Evolutionary conservation across 2,888 invertebrate genomes (phyloP), one percentile per base, ranked within the genome.

Genomic region (Morpho deidamia): DNA sequence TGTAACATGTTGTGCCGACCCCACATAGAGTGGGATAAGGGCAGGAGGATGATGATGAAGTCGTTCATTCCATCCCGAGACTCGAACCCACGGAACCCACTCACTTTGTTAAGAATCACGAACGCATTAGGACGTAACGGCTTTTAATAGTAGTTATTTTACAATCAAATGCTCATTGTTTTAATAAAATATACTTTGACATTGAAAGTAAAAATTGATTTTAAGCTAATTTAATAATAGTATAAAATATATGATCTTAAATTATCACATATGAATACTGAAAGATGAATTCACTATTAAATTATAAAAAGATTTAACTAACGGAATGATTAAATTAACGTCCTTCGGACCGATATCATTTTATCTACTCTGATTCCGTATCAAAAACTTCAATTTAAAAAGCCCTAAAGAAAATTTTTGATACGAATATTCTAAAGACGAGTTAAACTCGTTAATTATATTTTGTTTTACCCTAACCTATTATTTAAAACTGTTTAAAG

Each of bases 261-360:
- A 41, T 45, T 39, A 66, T 66, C 67, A 67, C 63, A 69, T 52
- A 59, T 56, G 57, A 69, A 71, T 67, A 71, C 70, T 71, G 68
- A 43, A 48, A 46, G 33, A 41, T 37, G 35, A 23, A 40, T 44
- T 46, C 34, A 41, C 33, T 8, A 55, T 47, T 37, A 46, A 46
- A 11, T 34, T 44, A 44, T 38, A 35, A 38, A 49, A 34, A 53
- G 52, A 44, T 42, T 55, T 45, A 55, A 45, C 52, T 58, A 53
- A 55, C 53, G 60, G 63, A 65, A 66, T 63, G 58, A 59, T 61
- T 58, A 50, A 12, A 45, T 34, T 44, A 50, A 46, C 23, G 51
- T 38, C 43, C 54, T 55, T 47, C 39, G 46, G 48, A 48, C 55
- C 39, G 32, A 39, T 11, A 12, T 35, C 7, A 14, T 11, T 5